Evolutionary conservation across 2,113 vertebrate species (phyloP).

Genomic region (Myrmecophaga tridactyla): DNA sequence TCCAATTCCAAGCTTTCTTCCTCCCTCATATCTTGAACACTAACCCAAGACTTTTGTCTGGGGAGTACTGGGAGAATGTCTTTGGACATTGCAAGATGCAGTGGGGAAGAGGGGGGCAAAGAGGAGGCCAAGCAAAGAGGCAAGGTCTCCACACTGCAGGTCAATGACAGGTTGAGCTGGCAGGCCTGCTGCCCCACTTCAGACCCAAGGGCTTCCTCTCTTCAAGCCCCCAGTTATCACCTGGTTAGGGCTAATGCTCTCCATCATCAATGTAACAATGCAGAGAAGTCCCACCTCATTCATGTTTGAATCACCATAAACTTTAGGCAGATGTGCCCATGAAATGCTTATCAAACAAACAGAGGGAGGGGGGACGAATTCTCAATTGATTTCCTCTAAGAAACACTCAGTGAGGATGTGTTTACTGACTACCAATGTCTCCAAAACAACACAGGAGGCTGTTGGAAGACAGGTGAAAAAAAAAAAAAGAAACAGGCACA

Average conservation of each 20-base stretch:
- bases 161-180: neutral
- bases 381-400: neutral
- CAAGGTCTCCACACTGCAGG: neutral
- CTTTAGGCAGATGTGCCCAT: neutral
- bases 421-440: neutral
- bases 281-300: neutral
- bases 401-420: neutral
- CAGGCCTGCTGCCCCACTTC: neutral
- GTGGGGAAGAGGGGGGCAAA: neutral
- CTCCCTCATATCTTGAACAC: neutral
- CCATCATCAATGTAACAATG: neutral
- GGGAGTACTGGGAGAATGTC: neutral
- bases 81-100: neutral
- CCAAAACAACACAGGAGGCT: neutral
- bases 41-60: neutral
- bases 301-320: neutral
- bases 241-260: neutral
- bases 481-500: neutral
- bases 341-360: neutral
- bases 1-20: neutral
- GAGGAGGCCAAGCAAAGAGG: neutral
- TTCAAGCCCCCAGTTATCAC: neutral
- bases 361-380: neutral
- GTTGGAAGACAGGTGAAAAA: neutral
- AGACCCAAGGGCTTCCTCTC: neutral